Conservation (phyloP, 2,888 invertebrate species). For the Pilophorus perplexus region DNA sequence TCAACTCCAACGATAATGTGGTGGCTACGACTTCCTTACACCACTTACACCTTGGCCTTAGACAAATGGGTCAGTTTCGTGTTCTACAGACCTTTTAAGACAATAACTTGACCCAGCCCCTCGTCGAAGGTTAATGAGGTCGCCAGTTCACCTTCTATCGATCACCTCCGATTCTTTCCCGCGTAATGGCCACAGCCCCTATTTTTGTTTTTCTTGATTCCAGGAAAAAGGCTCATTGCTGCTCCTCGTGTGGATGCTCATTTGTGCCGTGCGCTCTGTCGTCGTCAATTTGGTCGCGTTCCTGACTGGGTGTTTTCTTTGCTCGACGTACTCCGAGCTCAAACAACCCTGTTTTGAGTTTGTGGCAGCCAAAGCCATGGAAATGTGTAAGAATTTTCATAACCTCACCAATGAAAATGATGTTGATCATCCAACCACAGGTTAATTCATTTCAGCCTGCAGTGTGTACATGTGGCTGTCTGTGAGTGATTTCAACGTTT, state of each 20-base stretch:
- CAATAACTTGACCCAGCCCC: conserved; percentile 16
- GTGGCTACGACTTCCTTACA: too few species aligned
- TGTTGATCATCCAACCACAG: background rate
- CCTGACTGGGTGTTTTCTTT: conserved; percentile 14
- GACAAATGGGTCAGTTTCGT: too few species aligned
- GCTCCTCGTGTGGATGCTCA: conserved; percentile 27
- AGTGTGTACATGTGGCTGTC: conserved; percentile 32
- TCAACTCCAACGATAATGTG: background rate
- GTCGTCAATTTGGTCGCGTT: conserved; percentile 20
- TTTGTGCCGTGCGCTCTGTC: conserved; percentile 16
- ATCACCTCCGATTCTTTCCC: too few species aligned
- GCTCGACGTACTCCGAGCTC: background rate
- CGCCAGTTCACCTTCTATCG: too few species aligned
- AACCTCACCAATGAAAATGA: background rate
- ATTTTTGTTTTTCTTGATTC: too few species aligned
- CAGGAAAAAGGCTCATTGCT: conserved; percentile 17
- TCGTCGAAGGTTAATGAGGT: too few species aligned
- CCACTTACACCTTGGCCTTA: too few species aligned
- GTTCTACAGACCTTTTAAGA: conserved; percentile 4
- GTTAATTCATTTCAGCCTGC: conserved; percentile 15
- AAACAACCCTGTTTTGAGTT: conserved; percentile 31
- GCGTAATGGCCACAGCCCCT: too few species aligned
- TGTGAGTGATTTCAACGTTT: conserved; percentile 13
- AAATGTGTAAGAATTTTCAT: conserved; percentile 9
- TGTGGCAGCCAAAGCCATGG: conserved; percentile 17